Base-by-base conservation (phyloP, 1,140 invertebrate genomes). In the Eufriesea mexicana region DNA sequence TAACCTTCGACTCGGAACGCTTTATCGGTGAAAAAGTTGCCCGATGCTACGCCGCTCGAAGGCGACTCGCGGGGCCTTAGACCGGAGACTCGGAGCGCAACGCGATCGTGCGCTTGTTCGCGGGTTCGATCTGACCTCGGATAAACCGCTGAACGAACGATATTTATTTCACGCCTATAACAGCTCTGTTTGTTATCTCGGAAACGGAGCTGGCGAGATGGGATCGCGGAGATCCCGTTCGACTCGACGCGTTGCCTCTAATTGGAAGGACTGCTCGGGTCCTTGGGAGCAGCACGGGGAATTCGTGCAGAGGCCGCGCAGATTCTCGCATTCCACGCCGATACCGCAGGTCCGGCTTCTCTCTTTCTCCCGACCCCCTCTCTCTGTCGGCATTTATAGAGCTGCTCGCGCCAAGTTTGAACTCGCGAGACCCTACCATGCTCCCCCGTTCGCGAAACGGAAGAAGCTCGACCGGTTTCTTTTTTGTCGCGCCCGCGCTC, bases 381-480 rank as follows among this genome's bases (percentile, higher is more conserved):
- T 62, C n/a, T 75, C 28, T 25, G 47, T 82, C 61, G 51, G 51
- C 79, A 49, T 82, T 82, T 82, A 76, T 82, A 82, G 79, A 76
- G 79, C 79, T 73, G 79, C 79, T 67, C 79, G 79, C 79, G 79
- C 79, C 79, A 82, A 82, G 79, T 82, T 76, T 82, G 61, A 82
- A 82, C 79, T 76, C 79, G 49, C 70, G 45, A 71, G 67, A 42
- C 49, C 68, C 45, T 61, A 23, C 59, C 68, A 20, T 10, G 35
- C 49, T 57, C 42, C 47, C 49, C 61, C 61, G 61, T 75, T 67
- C 83, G 72, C 71, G 42, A 84, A 84, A 79, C 78, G 76, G 83
- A 71, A 76, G 82, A 84, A 71, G 82, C 80, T 76, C 61, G 57
- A 64, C 78, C 75, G 77, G 84, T 85, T 87, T 83, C 84, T 83